A percentile compares a stretch with the other conserved stretches of the same genome.
These are phyloP conservation scores for Lasius platythorax DNA, from an alignment of 2,888 invertebrate species.

Conservation along the genomic window DNA sequence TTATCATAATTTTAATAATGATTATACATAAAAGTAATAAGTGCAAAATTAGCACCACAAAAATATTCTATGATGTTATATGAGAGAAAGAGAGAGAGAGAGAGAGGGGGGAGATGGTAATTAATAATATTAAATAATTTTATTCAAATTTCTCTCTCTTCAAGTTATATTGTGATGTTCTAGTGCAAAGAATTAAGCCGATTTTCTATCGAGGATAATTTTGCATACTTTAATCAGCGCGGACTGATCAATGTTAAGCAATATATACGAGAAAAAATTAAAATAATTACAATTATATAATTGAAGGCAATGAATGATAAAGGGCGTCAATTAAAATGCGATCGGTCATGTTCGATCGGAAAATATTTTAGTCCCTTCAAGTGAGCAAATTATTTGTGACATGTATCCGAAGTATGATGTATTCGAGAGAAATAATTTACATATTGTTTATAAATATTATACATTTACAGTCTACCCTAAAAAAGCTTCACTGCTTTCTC, in stretches of 20 bases:
- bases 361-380: constrained; percentile 38
- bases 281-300: constrained; percentile 39
- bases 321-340: constrained; percentile 52
- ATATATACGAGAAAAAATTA: constrained; percentile 34
- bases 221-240: constrained; percentile 13
- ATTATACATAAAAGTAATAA: background rate
- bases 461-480: constrained; percentile 36
- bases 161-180: background rate
- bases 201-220: constrained; percentile 24
- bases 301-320: constrained; percentile 37
- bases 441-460: constrained; percentile 51
- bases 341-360: constrained; percentile 33
- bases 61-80: background rate
- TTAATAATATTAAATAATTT: constrained; percentile 18
- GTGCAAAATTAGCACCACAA: background rate
- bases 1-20: background rate
- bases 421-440: constrained; percentile 28
- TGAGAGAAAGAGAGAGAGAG: background rate
- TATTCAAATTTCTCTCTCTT: background rate
- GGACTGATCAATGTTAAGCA: constrained; percentile 44
- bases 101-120: background rate
- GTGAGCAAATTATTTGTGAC: constrained; percentile 41
- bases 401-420: constrained; percentile 14
- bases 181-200: constrained; percentile 27
- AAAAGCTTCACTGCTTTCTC: constrained; percentile 17